Evolutionary conservation across 1,140 invertebrate species (phyloP).

Genomic region (Mactra quadrangularis): DNA sequence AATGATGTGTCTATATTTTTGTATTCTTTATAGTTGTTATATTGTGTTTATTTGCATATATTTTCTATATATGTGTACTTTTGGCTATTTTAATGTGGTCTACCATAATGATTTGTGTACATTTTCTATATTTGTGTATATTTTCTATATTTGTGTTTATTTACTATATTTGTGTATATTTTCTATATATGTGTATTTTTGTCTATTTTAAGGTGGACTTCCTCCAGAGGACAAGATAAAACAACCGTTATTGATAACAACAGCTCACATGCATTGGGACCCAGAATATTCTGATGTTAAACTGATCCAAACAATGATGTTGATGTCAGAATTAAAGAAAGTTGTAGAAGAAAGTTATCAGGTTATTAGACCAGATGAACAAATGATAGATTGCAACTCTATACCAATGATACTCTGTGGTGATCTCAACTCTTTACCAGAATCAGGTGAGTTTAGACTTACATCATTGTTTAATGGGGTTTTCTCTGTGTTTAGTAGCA

Average conservation of each 20-base stretch:
- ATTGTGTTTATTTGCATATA: too few relatives aligned
- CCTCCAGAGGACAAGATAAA: constrained; percentile 87
- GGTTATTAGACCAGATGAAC: constrained; percentile 78
- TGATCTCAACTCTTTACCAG: constrained; percentile 99
- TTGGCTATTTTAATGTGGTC: too few relatives aligned
- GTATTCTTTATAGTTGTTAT: too few relatives aligned
- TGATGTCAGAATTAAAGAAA: constrained; percentile 92
- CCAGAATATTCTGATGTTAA: constrained; percentile 99
- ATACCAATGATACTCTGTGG: constrained; percentile 98
- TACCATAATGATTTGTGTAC: too few relatives aligned
- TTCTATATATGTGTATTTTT: too few relatives aligned
- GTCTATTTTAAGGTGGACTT: constrained; percentile 84
- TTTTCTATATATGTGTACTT: too few relatives aligned
- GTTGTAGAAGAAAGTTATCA: constrained; percentile 78
- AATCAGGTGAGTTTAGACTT: constrained; percentile 91
- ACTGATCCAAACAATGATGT: constrained; percentile 99
- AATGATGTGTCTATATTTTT: too few relatives aligned
- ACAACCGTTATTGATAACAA: constrained; percentile 96
- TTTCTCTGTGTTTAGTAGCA: too few relatives aligned
- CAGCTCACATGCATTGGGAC: constrained; percentile 99
- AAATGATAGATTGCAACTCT: constrained; percentile 87
- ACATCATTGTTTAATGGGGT: too few relatives aligned
- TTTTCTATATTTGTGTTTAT: too few relatives aligned
- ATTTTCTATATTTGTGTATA: too few relatives aligned
- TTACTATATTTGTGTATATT: too few relatives aligned